Conservation (phyloP, 2,113 vertebrate species). For the Haemorhous mexicanus region DNA sequence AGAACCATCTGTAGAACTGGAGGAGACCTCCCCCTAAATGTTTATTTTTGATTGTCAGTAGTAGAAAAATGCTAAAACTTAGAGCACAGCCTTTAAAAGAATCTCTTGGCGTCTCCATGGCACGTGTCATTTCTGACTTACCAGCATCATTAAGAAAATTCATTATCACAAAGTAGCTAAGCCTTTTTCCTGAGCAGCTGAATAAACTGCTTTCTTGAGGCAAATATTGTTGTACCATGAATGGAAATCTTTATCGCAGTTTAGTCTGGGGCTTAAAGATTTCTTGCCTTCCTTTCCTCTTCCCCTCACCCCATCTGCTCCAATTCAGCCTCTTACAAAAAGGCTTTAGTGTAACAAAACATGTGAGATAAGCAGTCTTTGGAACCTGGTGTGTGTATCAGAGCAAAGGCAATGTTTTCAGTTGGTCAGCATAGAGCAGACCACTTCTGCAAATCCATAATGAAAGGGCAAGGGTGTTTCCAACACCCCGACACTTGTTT, state of each 20-base stretch:
- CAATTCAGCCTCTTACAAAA: background rate
- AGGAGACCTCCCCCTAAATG: background rate
- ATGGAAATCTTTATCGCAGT: background rate
- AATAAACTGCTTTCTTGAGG: conserved; percentile 38
- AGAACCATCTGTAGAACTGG: background rate
- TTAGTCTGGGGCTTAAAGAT: conserved; percentile 13
- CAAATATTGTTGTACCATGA: conserved; percentile 12
- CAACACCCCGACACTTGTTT: background rate
- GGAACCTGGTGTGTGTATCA: background rate
- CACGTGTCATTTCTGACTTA: background rate
- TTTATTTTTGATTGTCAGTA: background rate
- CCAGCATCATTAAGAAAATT: background rate
- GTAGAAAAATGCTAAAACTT: background rate
- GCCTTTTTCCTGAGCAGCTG: conserved; percentile 38
- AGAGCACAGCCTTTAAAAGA: background rate
- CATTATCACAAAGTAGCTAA: background rate
- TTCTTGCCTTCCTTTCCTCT: conserved; percentile 21
- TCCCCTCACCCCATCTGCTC: background rate
- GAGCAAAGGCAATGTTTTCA: background rate
- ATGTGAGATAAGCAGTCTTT: background rate
- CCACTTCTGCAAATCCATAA: background rate
- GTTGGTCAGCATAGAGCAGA: background rate
- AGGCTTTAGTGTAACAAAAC: background rate
- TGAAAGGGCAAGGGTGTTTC: background rate
- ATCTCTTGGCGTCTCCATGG: background rate